phyloP scores from a whole-genome alignment of 2,113 vertebrate species.

The Sminthopsis crassicaudata region DNA sequence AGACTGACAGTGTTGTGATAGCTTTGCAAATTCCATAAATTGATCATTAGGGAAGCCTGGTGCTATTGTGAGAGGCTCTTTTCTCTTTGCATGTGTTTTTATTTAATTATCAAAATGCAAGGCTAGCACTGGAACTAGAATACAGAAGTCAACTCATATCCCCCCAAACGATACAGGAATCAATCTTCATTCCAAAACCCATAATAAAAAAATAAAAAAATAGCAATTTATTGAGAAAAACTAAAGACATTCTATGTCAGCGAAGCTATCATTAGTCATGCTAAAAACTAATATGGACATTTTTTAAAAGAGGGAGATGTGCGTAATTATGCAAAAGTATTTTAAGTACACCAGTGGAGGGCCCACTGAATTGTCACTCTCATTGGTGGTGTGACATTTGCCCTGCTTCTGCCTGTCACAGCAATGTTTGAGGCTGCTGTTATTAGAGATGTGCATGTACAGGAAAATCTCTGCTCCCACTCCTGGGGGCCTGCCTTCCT shows the following conservation, averaged over 20 bases:
- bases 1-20: constrained; percentile 85
- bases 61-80: constrained; percentile 82
- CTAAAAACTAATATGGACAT: constrained; percentile 70
- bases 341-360: constrained; percentile 50
- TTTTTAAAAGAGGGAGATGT: constrained; percentile 56
- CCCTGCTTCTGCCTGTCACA: constrained; percentile 77
- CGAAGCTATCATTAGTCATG: constrained; percentile 71
- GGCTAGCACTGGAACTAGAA: constrained; percentile 60
- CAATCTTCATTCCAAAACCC: constrained; percentile 78
- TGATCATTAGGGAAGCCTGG: constrained; percentile 82
- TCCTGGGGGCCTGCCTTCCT: not conserved
- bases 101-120: constrained; percentile 79
- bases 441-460: constrained; percentile 61
- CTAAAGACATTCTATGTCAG: constrained; percentile 68
- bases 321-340: constrained; percentile 63
- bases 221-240: constrained; percentile 74
- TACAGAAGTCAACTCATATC: constrained; percentile 75
- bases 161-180: constrained; percentile 73
- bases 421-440: constrained; percentile 49
- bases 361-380: constrained; percentile 56
- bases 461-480: not conserved
- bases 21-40: constrained; percentile 81
- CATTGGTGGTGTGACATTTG: constrained; percentile 75
- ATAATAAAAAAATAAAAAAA: constrained; percentile 79
- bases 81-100: constrained; percentile 72